Evolutionary conservation across 2,888 invertebrate genomes (phyloP), one percentile per base, ranked within the genome.

Genomic region (Meghimatium bilineatum): DNA sequence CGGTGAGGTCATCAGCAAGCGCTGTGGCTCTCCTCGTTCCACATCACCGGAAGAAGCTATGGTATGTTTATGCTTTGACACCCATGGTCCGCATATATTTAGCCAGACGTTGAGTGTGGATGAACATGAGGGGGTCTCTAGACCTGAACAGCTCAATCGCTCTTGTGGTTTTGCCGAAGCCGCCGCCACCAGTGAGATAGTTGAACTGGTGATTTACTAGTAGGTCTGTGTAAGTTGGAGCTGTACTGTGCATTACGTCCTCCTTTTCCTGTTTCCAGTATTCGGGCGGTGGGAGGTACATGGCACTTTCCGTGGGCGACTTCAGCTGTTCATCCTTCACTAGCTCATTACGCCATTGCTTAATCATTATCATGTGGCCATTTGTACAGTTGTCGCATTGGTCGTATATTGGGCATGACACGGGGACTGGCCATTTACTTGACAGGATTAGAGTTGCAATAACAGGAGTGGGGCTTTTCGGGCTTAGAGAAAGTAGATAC

Each of bases 31-130:
- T 17, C 38, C 34, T 76, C 1, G 23, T 36, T 8, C 76, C 56
- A 29, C 60, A 38, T 60, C 76, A 76, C 0, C 60, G 76, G 60
- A 76, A 56, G 76, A 76, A 76, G 76, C 56, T 56, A 14, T 76
- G 76, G 36, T 56, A 76, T 1, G 56, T 60, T 26, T 56, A 20
- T 32, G 56, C 34, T 60, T 56, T 56, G 23, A 76, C 76, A 26
- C 56, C 76, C 6, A 34, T 32, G 8, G 76, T 60, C 26, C 26
- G 20, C 76, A 76, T 76, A 23, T 76, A 56, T 34, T 76, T 76
- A 26, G 76, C 34, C 20, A 76, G 60, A 6, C 34, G 76, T 14
- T 76, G 56, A 36, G 76, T 76, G 0, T 5, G 76, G 34, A 60
- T 76, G 17, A 76, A 56, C 17, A 76, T 34, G 20, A 76, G 34